A percentile compares a stretch with the other conserved stretches of the same genome.
These are phyloP conservation scores for Sebastes steindachneri DNA, from an alignment of 2,797 vertebrate species.

Conservation along the genomic window DNA sequence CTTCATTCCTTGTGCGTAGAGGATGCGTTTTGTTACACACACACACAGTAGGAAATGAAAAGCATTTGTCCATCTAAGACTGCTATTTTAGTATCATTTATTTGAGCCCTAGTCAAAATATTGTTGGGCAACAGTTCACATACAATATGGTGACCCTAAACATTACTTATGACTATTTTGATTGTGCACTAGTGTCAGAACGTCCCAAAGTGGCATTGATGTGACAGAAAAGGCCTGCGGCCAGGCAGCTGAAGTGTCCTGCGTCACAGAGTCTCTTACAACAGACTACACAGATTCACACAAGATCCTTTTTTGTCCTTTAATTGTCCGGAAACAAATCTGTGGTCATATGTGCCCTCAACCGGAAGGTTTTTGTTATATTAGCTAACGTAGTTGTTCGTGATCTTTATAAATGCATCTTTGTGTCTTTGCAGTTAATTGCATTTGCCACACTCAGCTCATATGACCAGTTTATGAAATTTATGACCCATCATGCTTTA, in stretches of 20 bases:
- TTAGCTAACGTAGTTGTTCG: neutral
- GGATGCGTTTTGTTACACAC: neutral
- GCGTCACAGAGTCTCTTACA: neutral
- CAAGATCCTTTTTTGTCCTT: neutral
- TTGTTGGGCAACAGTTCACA: neutral
- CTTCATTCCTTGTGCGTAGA: neutral
- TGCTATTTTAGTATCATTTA: neutral
- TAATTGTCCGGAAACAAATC: neutral
- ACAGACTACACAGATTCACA: neutral
- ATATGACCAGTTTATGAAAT: conserved; percentile 14
- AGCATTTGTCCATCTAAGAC: neutral
- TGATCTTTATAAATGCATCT: neutral
- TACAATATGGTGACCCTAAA: neutral
- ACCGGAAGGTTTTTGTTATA: neutral
- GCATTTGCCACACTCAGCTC: conserved; percentile 30
- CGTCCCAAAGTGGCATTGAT: neutral
- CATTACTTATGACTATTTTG: neutral
- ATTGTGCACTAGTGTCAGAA: neutral
- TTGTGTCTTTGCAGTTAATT: conserved; percentile 23
- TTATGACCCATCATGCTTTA: neutral
- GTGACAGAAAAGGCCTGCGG: neutral
- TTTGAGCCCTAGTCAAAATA: neutral
- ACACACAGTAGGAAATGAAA: neutral
- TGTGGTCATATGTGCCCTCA: neutral
- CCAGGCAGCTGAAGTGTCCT: neutral